Conservation (phyloP, 2,888 invertebrate species). For the Chaetogeoica ovagalla region DNA sequence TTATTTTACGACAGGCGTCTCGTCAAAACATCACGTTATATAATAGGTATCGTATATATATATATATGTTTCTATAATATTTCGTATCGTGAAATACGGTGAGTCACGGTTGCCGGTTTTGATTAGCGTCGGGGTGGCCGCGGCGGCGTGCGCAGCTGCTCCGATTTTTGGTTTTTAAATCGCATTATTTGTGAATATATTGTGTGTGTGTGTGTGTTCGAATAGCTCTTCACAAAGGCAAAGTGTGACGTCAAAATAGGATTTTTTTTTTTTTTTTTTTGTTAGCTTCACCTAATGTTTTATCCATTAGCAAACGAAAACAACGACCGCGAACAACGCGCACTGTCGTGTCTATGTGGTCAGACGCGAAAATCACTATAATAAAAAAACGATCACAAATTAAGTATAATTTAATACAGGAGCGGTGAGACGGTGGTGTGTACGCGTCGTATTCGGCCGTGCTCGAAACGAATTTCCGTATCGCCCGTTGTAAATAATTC, state of each 20-base stretch:
- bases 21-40: too few species aligned
- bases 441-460: too few species aligned
- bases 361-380: not conserved
- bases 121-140: slow-evolving; percentile 47
- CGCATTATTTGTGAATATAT: slow-evolving; percentile 36
- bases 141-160: slow-evolving; percentile 42
- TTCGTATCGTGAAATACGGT: slow-evolving; percentile 30
- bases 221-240: slow-evolving; percentile 29
- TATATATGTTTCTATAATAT: not conserved
- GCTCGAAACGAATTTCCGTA: too few species aligned
- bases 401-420: not conserved
- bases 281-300: slow-evolving; percentile 32
- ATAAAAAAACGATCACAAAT: not conserved
- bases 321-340: not conserved
- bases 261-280: too few species aligned
- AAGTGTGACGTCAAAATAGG: slow-evolving; percentile 38
- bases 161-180: slow-evolving; percentile 51
- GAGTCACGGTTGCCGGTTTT: slow-evolving; percentile 40
- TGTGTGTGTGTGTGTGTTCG: not conserved
- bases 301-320: slow-evolving; percentile 41
- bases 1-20: too few species aligned
- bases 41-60: not conserved
- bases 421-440: too few species aligned
- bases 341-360: not conserved
- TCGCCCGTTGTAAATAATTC: too few species aligned